These are phyloP conservation scores for Euwallacea similis DNA, from an alignment of 1,140 invertebrate species.

Conservation along the genomic window DNA sequence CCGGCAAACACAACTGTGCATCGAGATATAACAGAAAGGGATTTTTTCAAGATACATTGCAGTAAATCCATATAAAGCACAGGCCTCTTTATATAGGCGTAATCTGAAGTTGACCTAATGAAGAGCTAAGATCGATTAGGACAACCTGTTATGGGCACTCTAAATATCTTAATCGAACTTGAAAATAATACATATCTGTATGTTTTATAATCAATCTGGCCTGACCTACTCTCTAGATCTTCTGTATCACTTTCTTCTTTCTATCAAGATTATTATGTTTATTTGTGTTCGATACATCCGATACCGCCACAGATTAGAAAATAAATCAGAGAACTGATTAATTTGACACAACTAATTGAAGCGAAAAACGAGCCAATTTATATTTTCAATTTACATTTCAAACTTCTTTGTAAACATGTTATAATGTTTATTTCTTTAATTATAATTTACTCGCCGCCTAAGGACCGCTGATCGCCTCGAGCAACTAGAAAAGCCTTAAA, in stretches of 20 bases:
- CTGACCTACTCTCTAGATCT: conserved; percentile 20
- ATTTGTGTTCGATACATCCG: conserved; percentile 9
- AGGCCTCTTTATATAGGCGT: too few relatives aligned
- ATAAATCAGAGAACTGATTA: conserved; percentile 10
- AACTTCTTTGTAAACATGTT: background rate
- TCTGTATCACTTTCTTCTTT: conserved; percentile 25
- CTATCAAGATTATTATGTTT: conserved; percentile 18
- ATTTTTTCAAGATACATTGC: too few relatives aligned
- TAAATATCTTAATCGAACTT: conserved; percentile 18
- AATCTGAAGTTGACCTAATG: conserved; percentile 6
- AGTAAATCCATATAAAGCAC: too few relatives aligned
- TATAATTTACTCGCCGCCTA: too few relatives aligned
- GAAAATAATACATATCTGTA: conserved; percentile 25
- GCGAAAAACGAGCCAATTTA: background rate
- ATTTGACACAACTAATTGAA: conserved; percentile 15
- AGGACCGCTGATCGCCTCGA: too few relatives aligned
- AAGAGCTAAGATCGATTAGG: background rate
- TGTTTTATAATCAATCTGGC: conserved; percentile 26
- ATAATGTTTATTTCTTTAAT: too few relatives aligned
- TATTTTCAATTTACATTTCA: background rate
- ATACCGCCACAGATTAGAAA: conserved; percentile 14
- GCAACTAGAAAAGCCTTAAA: too few relatives aligned
- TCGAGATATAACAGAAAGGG: too few relatives aligned
- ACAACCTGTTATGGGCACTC: conserved; percentile 18
- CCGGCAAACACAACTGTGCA: too few relatives aligned